phyloP scores from a whole-genome alignment of 2,797 vertebrate species.

The Cryptoprocta ferox region DNA sequence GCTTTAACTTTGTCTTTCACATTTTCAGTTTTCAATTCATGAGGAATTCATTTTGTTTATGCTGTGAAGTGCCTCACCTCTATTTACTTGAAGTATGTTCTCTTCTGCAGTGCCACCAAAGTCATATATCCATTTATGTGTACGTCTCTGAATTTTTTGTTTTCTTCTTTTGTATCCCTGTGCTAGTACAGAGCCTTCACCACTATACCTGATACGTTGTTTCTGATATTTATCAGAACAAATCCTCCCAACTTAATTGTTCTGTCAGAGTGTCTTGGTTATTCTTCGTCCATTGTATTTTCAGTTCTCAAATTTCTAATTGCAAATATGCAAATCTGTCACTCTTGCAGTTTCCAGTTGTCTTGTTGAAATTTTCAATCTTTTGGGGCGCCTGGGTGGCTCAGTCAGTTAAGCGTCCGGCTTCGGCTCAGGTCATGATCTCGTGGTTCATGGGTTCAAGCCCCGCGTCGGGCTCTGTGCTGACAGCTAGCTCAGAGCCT shows the following conservation, averaged over 20 bases:
- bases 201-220: background rate
- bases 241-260: background rate
- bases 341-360: background rate
- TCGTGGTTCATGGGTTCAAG: no score
- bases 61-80: background rate
- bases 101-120: background rate
- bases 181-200: background rate
- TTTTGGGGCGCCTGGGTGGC: no score
- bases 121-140: background rate
- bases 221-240: slow-evolving; percentile 10
- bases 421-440: no score
- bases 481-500: no score
- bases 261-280: slow-evolving; percentile 22
- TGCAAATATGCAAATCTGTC: background rate
- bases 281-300: slow-evolving; percentile 56
- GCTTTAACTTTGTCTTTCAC: slow-evolving; percentile 5
- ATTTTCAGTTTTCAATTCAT: background rate
- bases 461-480: no score
- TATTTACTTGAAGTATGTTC: background rate
- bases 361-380: background rate
- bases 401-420: no score
- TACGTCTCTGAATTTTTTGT: background rate
- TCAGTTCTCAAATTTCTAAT: slow-evolving; percentile 62
- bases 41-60: background rate
- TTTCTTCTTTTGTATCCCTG: background rate